phyloP scores from a whole-genome alignment of 2,888 invertebrate genomes.

The Oxyteleia sp. region DNA sequence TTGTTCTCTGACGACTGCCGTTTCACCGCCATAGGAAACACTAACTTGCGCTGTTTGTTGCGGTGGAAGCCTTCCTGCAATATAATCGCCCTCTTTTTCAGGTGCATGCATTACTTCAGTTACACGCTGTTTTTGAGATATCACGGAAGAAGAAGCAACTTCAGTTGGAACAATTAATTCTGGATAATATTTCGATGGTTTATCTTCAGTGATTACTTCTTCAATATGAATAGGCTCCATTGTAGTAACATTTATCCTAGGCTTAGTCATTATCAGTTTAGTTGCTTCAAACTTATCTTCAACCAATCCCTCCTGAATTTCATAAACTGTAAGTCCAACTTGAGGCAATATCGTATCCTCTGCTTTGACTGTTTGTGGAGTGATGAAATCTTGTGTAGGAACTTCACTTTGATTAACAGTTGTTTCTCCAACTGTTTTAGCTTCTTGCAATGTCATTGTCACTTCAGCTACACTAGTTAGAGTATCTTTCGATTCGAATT shows the following conservation, averaged over 20 bases:
- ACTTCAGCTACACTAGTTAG: constrained; percentile 89
- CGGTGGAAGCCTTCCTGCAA: constrained; percentile 89
- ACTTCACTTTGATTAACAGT: constrained; percentile 90
- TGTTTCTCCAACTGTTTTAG: constrained; percentile 90
- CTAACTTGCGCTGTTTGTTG: constrained; percentile 90
- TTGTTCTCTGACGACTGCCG: constrained; percentile 89
- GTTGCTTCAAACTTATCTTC: constrained; percentile 89
- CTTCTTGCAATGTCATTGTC: constrained; percentile 90
- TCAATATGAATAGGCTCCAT: constrained; percentile 91
- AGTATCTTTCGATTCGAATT: constrained; percentile 75
- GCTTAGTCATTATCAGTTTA: constrained; percentile 88
- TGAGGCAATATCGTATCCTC: constrained; percentile 89
- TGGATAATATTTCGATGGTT: constrained; percentile 93
- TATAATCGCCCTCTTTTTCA: constrained; percentile 91
- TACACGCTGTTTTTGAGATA: constrained; percentile 90
- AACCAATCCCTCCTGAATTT: constrained; percentile 90
- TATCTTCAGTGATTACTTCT: constrained; percentile 91
- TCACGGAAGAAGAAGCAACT: constrained; percentile 90
- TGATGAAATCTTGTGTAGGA: constrained; percentile 88
- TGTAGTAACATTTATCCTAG: constrained; percentile 90
- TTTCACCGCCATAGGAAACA: constrained; percentile 89
- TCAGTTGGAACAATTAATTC: constrained; percentile 94
- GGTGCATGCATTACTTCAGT: constrained; percentile 91
- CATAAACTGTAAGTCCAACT: constrained; percentile 90
- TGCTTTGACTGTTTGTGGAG: constrained; percentile 89